Evolutionary conservation across 1,140 invertebrate genomes (phyloP).

Genomic region (Chymomyza costata): DNA sequence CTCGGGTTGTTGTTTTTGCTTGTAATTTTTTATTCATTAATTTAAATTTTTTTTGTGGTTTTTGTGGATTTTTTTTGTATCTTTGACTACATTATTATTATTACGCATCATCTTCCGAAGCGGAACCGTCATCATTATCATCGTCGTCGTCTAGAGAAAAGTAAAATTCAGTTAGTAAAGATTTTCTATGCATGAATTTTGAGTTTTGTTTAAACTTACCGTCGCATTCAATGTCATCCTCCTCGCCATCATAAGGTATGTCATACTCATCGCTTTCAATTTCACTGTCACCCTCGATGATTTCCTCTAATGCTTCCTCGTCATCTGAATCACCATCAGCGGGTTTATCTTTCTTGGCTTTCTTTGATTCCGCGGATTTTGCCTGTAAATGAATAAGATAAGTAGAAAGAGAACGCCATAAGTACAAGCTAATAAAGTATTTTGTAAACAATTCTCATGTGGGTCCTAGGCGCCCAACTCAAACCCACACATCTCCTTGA

Average conservation of each 20-base stretch:
- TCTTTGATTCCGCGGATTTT: slow-evolving; percentile 74
- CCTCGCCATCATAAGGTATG: slow-evolving; percentile 73
- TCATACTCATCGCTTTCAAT: slow-evolving; percentile 74
- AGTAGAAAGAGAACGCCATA: slow-evolving; percentile 4
- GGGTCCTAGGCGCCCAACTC: slow-evolving; percentile 31
- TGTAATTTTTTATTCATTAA: slow-evolving; percentile 71
- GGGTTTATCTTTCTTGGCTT: slow-evolving; percentile 71
- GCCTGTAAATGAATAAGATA: slow-evolving; percentile 45
- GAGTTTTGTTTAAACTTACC: slow-evolving; percentile 35
- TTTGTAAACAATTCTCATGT: slow-evolving; percentile 4
- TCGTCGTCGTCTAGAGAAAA: slow-evolving; percentile 62
- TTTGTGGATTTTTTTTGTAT: slow-evolving; percentile 46
- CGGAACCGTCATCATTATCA: slow-evolving; percentile 73
- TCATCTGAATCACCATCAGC: slow-evolving; percentile 69
- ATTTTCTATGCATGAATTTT: not conserved
- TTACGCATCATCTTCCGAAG: slow-evolving; percentile 74
- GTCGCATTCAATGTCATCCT: slow-evolving; percentile 73
- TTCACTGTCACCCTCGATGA: slow-evolving; percentile 72
- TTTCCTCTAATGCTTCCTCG: slow-evolving; percentile 65
- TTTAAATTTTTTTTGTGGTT: slow-evolving; percentile 58
- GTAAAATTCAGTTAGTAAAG: slow-evolving; percentile 9
- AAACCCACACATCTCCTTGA: slow-evolving; percentile 68
- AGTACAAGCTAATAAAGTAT: slow-evolving; percentile 8
- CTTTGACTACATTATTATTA: slow-evolving; percentile 74
- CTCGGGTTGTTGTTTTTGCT: slow-evolving; percentile 58